Evolutionary conservation across 2,797 vertebrate genomes (phyloP), one percentile per base, ranked within the genome.

Genomic region (Ptychobarbus kaznakovi): DNA sequence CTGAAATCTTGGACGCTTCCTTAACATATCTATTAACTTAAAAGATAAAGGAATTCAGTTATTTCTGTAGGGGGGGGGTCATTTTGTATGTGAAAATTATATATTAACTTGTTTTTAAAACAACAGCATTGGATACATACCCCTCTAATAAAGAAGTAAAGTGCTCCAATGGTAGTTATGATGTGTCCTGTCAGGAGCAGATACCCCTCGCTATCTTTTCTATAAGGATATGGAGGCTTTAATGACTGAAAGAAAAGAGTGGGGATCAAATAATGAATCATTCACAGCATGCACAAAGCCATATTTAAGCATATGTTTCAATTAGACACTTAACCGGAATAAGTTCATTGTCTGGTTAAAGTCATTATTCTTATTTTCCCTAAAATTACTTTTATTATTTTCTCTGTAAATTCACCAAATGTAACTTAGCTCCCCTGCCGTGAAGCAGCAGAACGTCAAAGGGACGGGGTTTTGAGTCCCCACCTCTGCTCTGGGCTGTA

Each of bases 121-220:
- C 20, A 58, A 86, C 28, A 66, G 63, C 28, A 35, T 35, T 66
- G 18, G 63, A 66, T 66, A 66, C 97, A 90, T 95, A 99, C 98
- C 96, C 96, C 98, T 91, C 90, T 93, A 82, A 96, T 15, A 88
- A 99, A 96, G 90, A 99, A 97, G 89, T 97, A 98, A 83, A 94
- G 32, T 16, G 97, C 97, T 80, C 96, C 96, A 42, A 93, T 8
- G 0, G 92, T 86, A 22, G 92, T 94, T 89, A 97, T 81, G 15
- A 96, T 61, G 89, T 98, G 96, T 86, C 97, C 98, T 44, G 89
- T 90, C 18, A 95, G 77, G 77, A 95, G 94, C 86, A 98, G 94
- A 89, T 96, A 96, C 68, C 93, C 96, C 0, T 10, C 35, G 0
- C 18, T 25, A 0, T 87, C 92, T 80, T 92, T 46, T 35, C 91